Evolutionary conservation across 2,888 invertebrate genomes (phyloP), one percentile per base, ranked within the genome.

Genomic region (Aleiodes leptofemur): DNA sequence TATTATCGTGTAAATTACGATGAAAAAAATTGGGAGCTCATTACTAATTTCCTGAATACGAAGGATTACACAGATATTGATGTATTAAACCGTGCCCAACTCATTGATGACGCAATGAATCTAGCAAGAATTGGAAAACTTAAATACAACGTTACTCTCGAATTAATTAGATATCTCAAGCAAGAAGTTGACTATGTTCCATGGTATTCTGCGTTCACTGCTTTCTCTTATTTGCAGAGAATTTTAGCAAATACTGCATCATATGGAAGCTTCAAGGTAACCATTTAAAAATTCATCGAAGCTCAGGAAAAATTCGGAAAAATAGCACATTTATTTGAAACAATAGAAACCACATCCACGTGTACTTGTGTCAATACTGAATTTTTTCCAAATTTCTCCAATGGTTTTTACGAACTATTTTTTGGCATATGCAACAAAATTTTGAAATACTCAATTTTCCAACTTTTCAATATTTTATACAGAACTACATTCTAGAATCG

Each of bases 181-280:
- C 90, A 91, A 6, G 94, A 94, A 87, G 90, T 90, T 16, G 92
- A 93, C 64, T 93, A 94, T 77, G 90, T 94, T 6, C 94, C 95
- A 0, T 96, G 95, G 96, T 87, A 90, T 14, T 89, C 93, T 0
- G 94, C 94, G 4, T 89, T 93, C 13, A 86, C 87, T 73, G 91
- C 91, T 16, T 90, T 90, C 72, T 84, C 85, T 74, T 90, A 88
- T 2, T 80, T 87, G 1, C 87, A 90, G 59, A 86, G 90, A 77
- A 76, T 90, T 48, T 82, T 83, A 84, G 73, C 82, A 75, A 91
- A 94, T 29, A 91, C 92, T 0, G 89, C 92, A 0, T 90, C 92
- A 56, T 94, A 93, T 85, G 93, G 93, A 7, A 55, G 64, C 14
- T 78, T 79, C 66, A 78, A 78, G 78, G 82, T 77, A 72, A 29